Base-by-base conservation (phyloP, 2,113 vertebrate species). In the Odontophorus gujanensis region DNA sequence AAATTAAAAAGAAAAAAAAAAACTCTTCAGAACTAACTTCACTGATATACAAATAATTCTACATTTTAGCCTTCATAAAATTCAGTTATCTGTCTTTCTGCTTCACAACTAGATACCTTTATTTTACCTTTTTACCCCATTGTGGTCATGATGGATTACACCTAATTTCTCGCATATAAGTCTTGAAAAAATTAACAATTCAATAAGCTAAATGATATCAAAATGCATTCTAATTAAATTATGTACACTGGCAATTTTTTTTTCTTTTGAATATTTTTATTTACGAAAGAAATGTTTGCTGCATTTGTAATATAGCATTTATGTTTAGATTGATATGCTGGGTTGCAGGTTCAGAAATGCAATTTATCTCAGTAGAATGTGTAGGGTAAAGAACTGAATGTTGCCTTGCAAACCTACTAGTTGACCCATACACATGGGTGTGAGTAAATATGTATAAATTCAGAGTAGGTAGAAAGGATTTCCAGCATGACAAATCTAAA, bases 11-110 rank as follows among this genome's bases (percentile, higher is more conserved):
- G 16, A 45, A 45, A 7, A 16, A 45, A 43, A 51, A 6, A 47
- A 0, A 20, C 6, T 55, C 3, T 6, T 5, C 0, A 2, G 11
- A 7, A 45, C 6, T 81, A 50, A 42, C 6, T 21, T 65, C n/a
- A 48, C 4, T 36, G 26, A 30, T 24, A 2, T 40, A 28, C 68
- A n/a, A 8, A 32, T 38, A 62, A 17, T 62, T 22, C 15, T 26
- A 1, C n/a, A 22, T 47, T 59, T 59, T 47, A 15, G 3, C 4
- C 59, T 57, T 79, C 11, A 30, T 9, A 72, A 32, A 61, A 57
- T n/a, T 14, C 4, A 43, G 1, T 45, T 16, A 65, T 18, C 0
- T 45, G 5, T 5, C n/a, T 5, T 61, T 85, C 11, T 7, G 8
- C 7, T 50, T 3, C 1, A 2, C 24, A 65, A 53, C 3, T 3